phyloP scores from a whole-genome alignment of 1,140 invertebrate genomes.

The Magallana ariakensis region DNA sequence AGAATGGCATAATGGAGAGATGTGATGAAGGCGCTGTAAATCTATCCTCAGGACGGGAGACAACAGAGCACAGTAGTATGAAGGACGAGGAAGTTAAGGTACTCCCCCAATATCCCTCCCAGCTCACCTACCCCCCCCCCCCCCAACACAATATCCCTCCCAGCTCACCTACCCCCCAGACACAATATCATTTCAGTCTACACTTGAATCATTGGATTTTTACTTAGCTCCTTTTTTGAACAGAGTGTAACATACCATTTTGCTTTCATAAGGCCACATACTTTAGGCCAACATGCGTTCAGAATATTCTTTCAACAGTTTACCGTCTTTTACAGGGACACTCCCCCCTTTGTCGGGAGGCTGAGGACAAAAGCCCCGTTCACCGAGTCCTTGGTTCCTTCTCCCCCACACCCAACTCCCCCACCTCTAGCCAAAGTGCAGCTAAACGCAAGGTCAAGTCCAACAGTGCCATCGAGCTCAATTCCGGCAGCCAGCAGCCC shows the following conservation, averaged over 20 bases:
- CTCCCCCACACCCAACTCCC: neutral
- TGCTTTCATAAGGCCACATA: too few species aligned
- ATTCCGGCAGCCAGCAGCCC: constrained; percentile 60
- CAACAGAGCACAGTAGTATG: constrained; percentile 15
- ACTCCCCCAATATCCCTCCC: neutral
- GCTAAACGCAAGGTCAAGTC: constrained; percentile 68
- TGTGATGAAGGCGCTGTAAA: constrained; percentile 64
- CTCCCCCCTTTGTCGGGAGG: constrained; percentile 50
- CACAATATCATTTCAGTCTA: too few species aligned
- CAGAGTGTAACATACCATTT: too few species aligned
- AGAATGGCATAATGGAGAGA: constrained; percentile 70
- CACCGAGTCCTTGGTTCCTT: neutral
- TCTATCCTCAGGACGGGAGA: constrained; percentile 58
- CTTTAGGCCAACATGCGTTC: too few species aligned
- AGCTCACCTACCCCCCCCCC: too few species aligned
- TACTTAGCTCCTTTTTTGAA: too few species aligned
- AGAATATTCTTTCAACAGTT: neutral
- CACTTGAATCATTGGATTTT: too few species aligned
- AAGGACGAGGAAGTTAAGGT: constrained; percentile 58
- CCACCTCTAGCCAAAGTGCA: constrained; percentile 54
- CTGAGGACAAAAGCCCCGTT: neutral
- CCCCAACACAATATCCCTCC: too few species aligned
- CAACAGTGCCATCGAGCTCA: constrained; percentile 52
- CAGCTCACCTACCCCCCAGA: too few species aligned
- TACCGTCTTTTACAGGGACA: constrained; percentile 43